Conservation (phyloP, 2,888 invertebrate genomes). For the Nemapogon koenigi region DNA sequence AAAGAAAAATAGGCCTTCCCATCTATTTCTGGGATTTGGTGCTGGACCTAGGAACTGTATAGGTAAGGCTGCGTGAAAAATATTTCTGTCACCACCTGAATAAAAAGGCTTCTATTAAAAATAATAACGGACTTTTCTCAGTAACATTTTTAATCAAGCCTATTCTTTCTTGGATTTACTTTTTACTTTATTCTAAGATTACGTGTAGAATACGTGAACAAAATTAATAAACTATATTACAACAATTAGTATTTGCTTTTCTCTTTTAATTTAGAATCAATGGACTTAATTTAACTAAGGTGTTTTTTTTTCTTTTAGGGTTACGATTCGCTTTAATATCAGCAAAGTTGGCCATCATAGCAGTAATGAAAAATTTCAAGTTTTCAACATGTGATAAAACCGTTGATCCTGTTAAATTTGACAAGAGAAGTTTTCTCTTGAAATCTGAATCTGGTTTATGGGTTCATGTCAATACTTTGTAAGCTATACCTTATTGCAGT, state of each 20-base stretch:
- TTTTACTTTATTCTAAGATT: too few relatives aligned
- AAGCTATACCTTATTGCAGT: neutral
- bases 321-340: conserved; percentile 20
- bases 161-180: too few relatives aligned
- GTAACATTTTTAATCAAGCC: too few relatives aligned
- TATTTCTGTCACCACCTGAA: too few relatives aligned
- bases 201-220: too few relatives aligned
- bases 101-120: too few relatives aligned
- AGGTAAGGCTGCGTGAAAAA: too few relatives aligned
- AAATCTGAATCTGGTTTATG: conserved; percentile 18
- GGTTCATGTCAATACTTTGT: conserved; percentile 18
- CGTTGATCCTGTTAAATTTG: conserved; percentile 16
- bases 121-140: too few relatives aligned
- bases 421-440: conserved; percentile 15
- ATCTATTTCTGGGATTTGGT: conserved; percentile 61
- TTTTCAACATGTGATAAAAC: conserved; percentile 17
- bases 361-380: conserved; percentile 19
- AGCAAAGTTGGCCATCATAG: conserved; percentile 19
- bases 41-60: conserved; percentile 59
- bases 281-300: neutral
- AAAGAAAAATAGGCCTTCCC: conserved; percentile 49
- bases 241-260: too few relatives aligned
- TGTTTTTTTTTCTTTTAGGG: conserved; percentile 16
- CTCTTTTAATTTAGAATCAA: too few relatives aligned
- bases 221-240: too few relatives aligned